phyloP scores from a whole-genome alignment of 1,140 invertebrate species.

The Homarus americanus region DNA sequence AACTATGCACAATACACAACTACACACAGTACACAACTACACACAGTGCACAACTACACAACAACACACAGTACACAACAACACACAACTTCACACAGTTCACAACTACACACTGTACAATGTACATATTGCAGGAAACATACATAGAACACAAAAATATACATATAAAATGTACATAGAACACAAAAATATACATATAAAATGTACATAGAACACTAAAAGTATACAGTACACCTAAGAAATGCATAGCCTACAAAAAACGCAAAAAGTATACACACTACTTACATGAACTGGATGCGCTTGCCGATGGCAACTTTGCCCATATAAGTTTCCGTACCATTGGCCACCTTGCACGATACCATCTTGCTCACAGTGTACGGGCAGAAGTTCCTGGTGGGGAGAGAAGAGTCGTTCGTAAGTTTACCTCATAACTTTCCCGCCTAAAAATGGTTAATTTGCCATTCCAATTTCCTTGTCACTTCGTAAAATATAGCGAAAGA shows the following conservation, averaged over 20 bases:
- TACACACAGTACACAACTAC: no score
- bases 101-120: no score
- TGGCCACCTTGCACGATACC: slow-evolving; percentile 70
- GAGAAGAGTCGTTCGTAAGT: no score
- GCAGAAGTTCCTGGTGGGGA: slow-evolving; percentile 67
- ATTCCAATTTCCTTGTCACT: no score
- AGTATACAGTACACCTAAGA: neutral
- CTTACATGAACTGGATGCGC: slow-evolving; percentile 66
- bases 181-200: neutral
- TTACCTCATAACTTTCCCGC: no score
- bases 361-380: slow-evolving; percentile 71
- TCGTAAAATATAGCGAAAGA: no score
- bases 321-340: slow-evolving; percentile 71
- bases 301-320: slow-evolving; percentile 61
- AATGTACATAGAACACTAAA: neutral
- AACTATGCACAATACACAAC: no score
- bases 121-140: no score
- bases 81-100: no score
- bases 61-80: no score
- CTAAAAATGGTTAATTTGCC: no score
- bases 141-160: neutral
- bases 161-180: neutral
- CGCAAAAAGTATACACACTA: neutral
- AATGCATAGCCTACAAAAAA: neutral
- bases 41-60: no score